Evolutionary conservation across 2,797 vertebrate genomes (phyloP).

Genomic region (Galaxias olidus): DNA sequence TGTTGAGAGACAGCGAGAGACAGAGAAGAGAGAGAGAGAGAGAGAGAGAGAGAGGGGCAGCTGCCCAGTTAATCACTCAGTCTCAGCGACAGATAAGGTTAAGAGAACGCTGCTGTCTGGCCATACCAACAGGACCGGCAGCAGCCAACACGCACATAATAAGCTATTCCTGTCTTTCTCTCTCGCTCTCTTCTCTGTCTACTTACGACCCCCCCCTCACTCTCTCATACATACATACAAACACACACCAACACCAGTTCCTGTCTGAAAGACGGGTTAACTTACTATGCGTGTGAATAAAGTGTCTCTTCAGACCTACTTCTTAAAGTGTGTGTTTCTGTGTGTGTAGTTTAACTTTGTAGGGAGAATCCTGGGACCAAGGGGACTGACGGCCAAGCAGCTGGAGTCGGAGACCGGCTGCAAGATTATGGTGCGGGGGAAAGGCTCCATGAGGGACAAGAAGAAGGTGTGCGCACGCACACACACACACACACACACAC

Average conservation of each 20-base stretch:
- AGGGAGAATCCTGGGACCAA: slow-evolving; percentile 96
- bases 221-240: slow-evolving; percentile 39
- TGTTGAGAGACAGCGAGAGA: slow-evolving; percentile 6
- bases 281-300: too few species aligned
- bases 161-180: slow-evolving; percentile 65
- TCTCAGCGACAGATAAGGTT: slow-evolving; percentile 87
- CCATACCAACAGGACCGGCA: slow-evolving; percentile 48
- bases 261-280: too few species aligned
- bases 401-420: slow-evolving; percentile 99
- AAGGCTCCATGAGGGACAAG: slow-evolving; percentile 99
- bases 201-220: slow-evolving; percentile 13
- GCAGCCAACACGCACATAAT: slow-evolving; percentile 62
- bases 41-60: slow-evolving; percentile 67
- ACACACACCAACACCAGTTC: slow-evolving; percentile 34
- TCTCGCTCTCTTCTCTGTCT: slow-evolving; percentile 35
- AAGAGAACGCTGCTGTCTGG: slow-evolving; percentile 70
- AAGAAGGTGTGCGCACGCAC: slow-evolving; percentile 87
- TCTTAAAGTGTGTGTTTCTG: not conserved
- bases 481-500: slow-evolving; percentile 5
- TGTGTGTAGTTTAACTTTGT: slow-evolving; percentile 92
- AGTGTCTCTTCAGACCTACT: too few species aligned
- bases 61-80: slow-evolving; percentile 86
- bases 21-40: slow-evolving; percentile 9
- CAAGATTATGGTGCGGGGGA: slow-evolving; percentile 99
- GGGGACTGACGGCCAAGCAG: slow-evolving; percentile 97